Percentiles rank a stretch among this genome's conserved stretches.
Evolutionary conservation across 2,797 vertebrate genomes (phyloP).

Genomic region (Eospalax fontanierii): DNA sequence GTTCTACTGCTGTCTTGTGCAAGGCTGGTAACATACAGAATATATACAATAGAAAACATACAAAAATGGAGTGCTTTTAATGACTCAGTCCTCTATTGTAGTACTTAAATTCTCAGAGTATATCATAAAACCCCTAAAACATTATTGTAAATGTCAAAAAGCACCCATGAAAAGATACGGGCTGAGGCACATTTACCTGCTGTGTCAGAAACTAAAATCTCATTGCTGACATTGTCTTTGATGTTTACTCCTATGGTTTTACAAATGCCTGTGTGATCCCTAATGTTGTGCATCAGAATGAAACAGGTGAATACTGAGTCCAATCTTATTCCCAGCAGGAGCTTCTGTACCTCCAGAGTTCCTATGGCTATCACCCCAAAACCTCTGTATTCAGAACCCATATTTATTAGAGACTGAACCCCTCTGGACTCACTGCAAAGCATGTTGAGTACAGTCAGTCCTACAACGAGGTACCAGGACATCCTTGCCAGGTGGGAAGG

Average conservation of each 20-base stretch:
- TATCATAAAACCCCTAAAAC: background rate
- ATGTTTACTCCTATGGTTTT: background rate
- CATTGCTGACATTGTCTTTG: background rate
- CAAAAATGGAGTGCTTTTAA: background rate
- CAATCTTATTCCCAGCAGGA: background rate
- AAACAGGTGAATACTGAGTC: background rate
- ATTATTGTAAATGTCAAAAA: background rate
- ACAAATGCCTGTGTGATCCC: background rate
- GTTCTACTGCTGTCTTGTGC: conserved; percentile 2
- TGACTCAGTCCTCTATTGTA: background rate
- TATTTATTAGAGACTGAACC: background rate
- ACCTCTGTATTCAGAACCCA: background rate
- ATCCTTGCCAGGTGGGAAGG: background rate
- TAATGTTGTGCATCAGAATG: background rate
- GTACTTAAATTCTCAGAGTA: background rate
- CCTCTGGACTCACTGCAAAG: background rate
- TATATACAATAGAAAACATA: background rate
- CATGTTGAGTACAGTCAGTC: background rate
- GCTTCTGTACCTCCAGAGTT: background rate
- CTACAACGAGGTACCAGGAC: background rate
- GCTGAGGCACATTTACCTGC: background rate
- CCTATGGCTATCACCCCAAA: background rate
- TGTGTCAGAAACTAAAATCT: background rate
- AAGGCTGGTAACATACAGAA: background rate
- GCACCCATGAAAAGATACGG: background rate